These are phyloP conservation scores for Orthosia gothica DNA, from an alignment of 2,888 invertebrate species.

Conservation along the genomic window DNA sequence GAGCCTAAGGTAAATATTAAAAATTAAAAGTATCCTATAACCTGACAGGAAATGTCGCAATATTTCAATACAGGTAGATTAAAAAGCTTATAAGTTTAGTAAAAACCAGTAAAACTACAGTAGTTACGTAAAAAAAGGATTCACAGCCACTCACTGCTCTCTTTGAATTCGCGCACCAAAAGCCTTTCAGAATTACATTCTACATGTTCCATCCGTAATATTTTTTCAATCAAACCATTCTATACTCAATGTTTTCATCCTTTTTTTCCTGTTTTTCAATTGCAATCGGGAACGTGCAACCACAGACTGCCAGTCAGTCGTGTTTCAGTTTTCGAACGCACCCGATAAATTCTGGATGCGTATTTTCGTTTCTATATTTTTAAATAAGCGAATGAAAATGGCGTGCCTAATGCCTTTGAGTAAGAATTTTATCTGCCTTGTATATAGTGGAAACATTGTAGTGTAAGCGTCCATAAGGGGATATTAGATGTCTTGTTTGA, in stretches of 20 bases:
- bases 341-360: conserved; percentile 44
- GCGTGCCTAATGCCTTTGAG: neutral
- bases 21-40: too few relatives aligned
- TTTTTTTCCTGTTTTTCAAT: conserved; percentile 59
- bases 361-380: conserved; percentile 34
- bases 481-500: conserved; percentile 39
- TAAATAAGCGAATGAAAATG: conserved; percentile 16
- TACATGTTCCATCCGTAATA: conserved; percentile 54
- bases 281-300: conserved; percentile 59
- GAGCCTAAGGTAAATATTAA: too few relatives aligned
- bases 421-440: conserved; percentile 22
- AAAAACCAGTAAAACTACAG: conserved; percentile 15
- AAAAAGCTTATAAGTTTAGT: neutral
- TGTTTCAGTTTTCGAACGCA: conserved; percentile 60
- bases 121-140: conserved; percentile 19
- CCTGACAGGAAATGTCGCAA: neutral
- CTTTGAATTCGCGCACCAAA: conserved; percentile 43
- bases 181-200: conserved; percentile 57
- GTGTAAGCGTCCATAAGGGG: conserved; percentile 15
- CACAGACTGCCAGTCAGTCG: conserved; percentile 61
- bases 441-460: conserved; percentile 26
- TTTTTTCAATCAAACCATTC: conserved; percentile 65
- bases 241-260: conserved; percentile 57
- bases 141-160: conserved; percentile 8
- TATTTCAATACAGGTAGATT: neutral